Evolutionary conservation across 2,888 invertebrate species (phyloP).

Genomic region (Diarsia rubi): DNA sequence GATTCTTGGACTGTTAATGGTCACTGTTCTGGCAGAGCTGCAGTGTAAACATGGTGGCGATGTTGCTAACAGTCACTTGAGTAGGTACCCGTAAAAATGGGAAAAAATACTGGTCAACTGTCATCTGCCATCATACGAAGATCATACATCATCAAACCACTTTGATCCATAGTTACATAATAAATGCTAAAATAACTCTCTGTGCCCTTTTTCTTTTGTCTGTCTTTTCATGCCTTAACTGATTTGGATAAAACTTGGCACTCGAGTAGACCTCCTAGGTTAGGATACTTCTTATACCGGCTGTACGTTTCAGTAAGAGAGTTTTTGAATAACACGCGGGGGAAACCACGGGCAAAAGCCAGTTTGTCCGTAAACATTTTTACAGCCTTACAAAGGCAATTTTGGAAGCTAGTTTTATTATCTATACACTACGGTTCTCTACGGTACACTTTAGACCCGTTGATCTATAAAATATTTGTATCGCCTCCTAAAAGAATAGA

Average conservation of each 20-base stretch:
- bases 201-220: no score
- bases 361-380: neutral
- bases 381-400: neutral
- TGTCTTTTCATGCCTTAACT: no score
- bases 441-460: neutral
- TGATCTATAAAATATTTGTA: conserved; percentile 1
- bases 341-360: no score
- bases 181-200: neutral
- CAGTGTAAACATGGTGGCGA: neutral
- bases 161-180: neutral
- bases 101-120: no score
- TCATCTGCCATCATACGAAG: no score
- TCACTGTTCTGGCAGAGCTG: conserved; percentile 7
- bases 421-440: neutral
- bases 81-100: neutral
- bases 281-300: neutral
- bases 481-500: neutral
- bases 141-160: no score
- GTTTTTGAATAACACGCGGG: neutral
- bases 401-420: neutral
- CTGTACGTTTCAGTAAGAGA: neutral
- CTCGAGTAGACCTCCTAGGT: neutral
- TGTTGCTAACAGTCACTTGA: neutral
- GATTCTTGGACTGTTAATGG: conserved; percentile 25
- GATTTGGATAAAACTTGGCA: neutral